Base-by-base conservation (phyloP, 2,888 invertebrate genomes). In the Pelosia muscerda region DNA sequence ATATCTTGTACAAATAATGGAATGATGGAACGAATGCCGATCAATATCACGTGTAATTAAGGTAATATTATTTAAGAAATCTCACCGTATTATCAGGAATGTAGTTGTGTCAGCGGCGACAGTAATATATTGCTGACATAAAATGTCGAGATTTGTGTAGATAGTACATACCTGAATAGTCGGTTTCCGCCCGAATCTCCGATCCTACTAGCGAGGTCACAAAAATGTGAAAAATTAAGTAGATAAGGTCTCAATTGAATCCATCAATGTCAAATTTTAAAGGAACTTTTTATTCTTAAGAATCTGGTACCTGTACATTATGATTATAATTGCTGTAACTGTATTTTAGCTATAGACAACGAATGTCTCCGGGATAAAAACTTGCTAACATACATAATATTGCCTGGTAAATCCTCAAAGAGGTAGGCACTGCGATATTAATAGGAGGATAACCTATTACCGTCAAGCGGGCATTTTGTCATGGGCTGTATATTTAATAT, bases 81-180 rank as follows among this genome's bases (percentile, higher is more conserved):
- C 91, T 90, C 86, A 84, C 88, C 84, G 82, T 86, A 88, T 90
- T 89, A 92, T 91, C 92, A 85, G 81, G 88, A 90, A 92, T 92
- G 91, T 76, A 88, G 88, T 82, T 77, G 86, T 82, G 90, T 90
- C 88, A 87, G 88, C 86, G 78, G 73, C 83, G 92, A 90, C 90
- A 88, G 90, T 93, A 93, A 94, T 89, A 90, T 94, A 94, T 94
- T 87, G 88, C 91, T 88, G 92, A 92, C 94, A 92, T 93, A 92
- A 94, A 94, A 87, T 86, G 88, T 89, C 79, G 83, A 94, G 92
- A 94, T 94, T 92, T 79, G 84, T 86, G 81, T 82, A 89, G 94
- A 95, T 94, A 93, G 86, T 87, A 88, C 87, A 87, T 86, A 78
- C 89, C 91, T 86, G 88, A 90, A 92, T 92, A 90, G 91, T 91